Base-by-base conservation (phyloP, 2,888 invertebrate genomes). In the Drosophila neotestacea region DNA sequence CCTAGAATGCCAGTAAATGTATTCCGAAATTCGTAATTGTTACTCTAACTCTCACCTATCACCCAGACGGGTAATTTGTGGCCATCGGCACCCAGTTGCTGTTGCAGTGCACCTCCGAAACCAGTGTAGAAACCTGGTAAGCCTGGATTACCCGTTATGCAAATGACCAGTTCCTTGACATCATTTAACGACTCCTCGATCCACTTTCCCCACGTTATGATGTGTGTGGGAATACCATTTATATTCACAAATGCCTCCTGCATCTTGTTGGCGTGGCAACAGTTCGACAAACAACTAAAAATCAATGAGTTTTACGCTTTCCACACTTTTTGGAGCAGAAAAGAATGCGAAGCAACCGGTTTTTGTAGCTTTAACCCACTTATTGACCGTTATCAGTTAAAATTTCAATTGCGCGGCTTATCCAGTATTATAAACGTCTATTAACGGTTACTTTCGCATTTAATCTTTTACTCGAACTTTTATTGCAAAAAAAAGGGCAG, bases 101-200 rank as follows among this genome's bases (percentile, higher is more conserved):
- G 92, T 90, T 96, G 94, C 6, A 98, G 82, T 34, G 94, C 93
- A 46, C 94, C 93, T 74, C 96, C 94, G 91, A 98, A 98, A 81
- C 94, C 94, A 38, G 94, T 94, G 88, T 98, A 98, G 92, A 96
- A 98, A 66, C 95, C 95, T 0, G 96, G 94, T 28, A 97, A 90
- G 2, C 98, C 98, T 7, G 98, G 98, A 93, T 98, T 98, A 34
- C 98, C 98, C 30, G 97, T 95, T 73, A 98, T 95, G 73, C 96
- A 94, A 47, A 98, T 84, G 46, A 97, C 94, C 9, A 97, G 90
- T 91, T 96, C 94, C 72, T 94, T 93, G 0, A 82, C 81, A 41
- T 94, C 94, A 16, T 93, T 91, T 36, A 93, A 87, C 51, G 94
- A 93, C 76, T 96, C 95, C 81, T 95, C 94, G 27, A 95, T 93